A percentile compares a stretch with the other conserved stretches of the same genome.
Evolutionary conservation across 2,888 invertebrate genomes (phyloP).

Genomic region (Hermaeophaga mercurialis): DNA sequence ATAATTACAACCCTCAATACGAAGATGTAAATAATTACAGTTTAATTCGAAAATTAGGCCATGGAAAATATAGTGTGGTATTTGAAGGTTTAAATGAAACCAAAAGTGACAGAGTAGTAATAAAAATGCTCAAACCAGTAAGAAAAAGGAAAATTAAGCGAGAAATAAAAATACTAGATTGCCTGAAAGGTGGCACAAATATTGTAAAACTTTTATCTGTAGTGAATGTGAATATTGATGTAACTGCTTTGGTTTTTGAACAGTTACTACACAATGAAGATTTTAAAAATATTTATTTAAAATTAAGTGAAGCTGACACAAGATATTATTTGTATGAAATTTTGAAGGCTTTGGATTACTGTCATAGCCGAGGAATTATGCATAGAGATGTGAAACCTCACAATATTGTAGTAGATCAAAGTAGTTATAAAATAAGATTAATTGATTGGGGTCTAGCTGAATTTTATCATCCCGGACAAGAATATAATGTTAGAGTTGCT

Average conservation of each 20-base stretch:
- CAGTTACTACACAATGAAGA: constrained; percentile 51
- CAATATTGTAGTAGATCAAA: constrained; percentile 54
- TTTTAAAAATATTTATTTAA: constrained; percentile 55
- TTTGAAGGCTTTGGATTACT: constrained; percentile 56
- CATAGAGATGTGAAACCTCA: constrained; percentile 57
- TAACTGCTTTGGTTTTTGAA: constrained; percentile 54
- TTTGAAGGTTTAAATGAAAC: constrained; percentile 52
- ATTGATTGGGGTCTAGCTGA: constrained; percentile 58
- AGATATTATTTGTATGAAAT: constrained; percentile 57
- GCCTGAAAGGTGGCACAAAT: constrained; percentile 52
- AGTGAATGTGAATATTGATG: constrained; percentile 42
- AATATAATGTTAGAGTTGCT: constrained; percentile 56
- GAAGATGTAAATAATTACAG: constrained; percentile 52
- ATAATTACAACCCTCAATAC: constrained; percentile 47
- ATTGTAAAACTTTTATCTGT: constrained; percentile 51
- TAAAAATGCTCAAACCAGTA: constrained; percentile 56
- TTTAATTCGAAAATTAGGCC: constrained; percentile 52
- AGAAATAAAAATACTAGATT: constrained; percentile 56
- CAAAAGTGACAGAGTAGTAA: constrained; percentile 49
- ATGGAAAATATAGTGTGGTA: constrained; percentile 57
- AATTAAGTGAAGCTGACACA: constrained; percentile 52
- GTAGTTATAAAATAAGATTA: constrained; percentile 48
- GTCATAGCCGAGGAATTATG: constrained; percentile 57
- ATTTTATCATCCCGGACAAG: constrained; percentile 55
- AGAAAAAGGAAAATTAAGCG: constrained; percentile 54